phyloP scores from a whole-genome alignment of 2,888 invertebrate genomes.

The Craniophora ligustri region DNA sequence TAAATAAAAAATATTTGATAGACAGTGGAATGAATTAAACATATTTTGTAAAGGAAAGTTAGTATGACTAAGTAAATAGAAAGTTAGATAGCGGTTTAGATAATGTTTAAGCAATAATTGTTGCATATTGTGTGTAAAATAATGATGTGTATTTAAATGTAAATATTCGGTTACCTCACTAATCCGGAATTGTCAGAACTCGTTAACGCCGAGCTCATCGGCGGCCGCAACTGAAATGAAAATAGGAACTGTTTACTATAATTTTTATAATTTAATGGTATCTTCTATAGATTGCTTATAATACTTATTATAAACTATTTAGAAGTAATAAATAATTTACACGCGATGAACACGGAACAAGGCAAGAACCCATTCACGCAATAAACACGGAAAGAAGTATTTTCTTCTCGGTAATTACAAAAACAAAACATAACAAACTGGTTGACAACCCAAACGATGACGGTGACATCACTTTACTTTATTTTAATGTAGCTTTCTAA shows the following conservation, averaged over 20 bases:
- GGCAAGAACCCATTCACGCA: too few relatives aligned
- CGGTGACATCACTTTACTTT: too few relatives aligned
- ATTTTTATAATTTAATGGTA: too few relatives aligned
- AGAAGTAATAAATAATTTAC: too few relatives aligned
- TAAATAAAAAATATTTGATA: conserved; percentile 64
- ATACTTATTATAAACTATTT: too few relatives aligned
- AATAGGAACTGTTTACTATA: conserved; percentile 18
- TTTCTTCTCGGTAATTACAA: too few relatives aligned
- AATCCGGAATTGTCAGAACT: conserved; percentile 88
- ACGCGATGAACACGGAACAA: too few relatives aligned
- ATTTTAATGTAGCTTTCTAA: too few relatives aligned
- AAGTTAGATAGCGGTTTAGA: conserved; percentile 45
- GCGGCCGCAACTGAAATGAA: conserved; percentile 84
- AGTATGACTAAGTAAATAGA: conserved; percentile 39
- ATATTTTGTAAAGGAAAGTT: conserved; percentile 37
- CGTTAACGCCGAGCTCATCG: conserved; percentile 83
- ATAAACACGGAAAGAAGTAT: too few relatives aligned
- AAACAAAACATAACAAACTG: too few relatives aligned
- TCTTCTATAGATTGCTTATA: too few relatives aligned
- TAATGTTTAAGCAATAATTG: conserved; percentile 49
- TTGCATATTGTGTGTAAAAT: conserved; percentile 31
- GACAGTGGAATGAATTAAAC: conserved; percentile 43
- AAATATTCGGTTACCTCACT: conserved; percentile 79
- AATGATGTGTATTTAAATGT: conserved; percentile 35
- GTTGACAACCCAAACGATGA: too few relatives aligned